Base-by-base conservation (phyloP, 2,888 invertebrate genomes). In the Leptura quadrifasciata region DNA sequence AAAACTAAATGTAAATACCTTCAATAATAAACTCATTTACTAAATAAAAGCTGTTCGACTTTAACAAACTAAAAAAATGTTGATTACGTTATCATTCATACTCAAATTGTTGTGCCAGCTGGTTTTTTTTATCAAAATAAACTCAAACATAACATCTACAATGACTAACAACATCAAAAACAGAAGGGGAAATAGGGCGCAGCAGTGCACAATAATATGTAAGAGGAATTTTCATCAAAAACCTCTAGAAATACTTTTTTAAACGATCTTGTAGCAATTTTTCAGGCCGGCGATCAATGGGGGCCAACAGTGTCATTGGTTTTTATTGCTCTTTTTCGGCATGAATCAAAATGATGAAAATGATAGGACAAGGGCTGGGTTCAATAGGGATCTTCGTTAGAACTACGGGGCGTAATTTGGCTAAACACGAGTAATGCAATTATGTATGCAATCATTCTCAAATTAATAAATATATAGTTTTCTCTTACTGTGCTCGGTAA, bases 291-390 rank as follows among this genome's bases (percentile, higher is more conserved):
- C 70, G 72, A 74, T 77, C 74, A 74, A 77, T 75, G 55, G 77
- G 64, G 69, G 63, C 72, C 76, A 71, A 71, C 69, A 72, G 73
- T 75, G 72, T 72, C 75, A 79, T 79, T 76, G 77, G 75, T 75
- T 77, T 78, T 79, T 79, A 79, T 79, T 74, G 71, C 74, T n/a
- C 64, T 71, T 65, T 58, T 69, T 54, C 67, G 52, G 39, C 67
- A 76, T 78, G 76, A 78, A 79, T 79, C 78, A 79, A 79, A 78
- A 78, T 78, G 79, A 76, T 78, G 72, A 71, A 78, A 78, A 76
- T 72, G 57, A 78, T 79, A 58, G 75, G 72, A 61, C 27, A 47
- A 71, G 60, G 71, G 73, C 65, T 67, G 75, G 57, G 27, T 74
- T 68, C 75, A 27, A 67, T 65, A 61, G 15, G 18, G 47, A 64